Conservation (phyloP, 2,113 vertebrate species). For the Circaetus cinerascens region DNA sequence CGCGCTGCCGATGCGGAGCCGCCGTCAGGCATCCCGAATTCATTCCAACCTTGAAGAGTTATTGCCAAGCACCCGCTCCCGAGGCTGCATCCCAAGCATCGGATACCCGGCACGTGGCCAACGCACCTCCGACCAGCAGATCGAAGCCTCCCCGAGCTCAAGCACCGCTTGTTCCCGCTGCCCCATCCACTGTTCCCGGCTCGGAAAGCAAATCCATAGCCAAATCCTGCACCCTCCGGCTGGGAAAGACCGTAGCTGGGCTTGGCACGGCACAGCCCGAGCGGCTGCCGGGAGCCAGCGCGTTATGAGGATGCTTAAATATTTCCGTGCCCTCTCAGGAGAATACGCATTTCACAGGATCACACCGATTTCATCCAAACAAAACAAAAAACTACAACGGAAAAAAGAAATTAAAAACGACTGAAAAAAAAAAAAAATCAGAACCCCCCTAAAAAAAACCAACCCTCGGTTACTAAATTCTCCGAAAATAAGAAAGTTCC, state of each 20-base stretch:
- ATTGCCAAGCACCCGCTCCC: not conserved
- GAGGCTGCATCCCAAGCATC: not conserved
- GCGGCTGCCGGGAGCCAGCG: not conserved
- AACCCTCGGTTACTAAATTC: not conserved
- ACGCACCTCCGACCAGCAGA: too few species aligned
- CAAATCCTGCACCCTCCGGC: not conserved
- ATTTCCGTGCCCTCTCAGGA: not conserved
- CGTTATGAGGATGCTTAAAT: fast-evolving
- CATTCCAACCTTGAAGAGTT: not conserved
- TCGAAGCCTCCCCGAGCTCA: not conserved
- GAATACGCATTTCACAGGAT: not conserved
- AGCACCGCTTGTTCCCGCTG: not conserved
- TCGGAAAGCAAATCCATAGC: not conserved
- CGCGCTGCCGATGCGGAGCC: fast-evolving
- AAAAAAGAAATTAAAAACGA: not conserved
- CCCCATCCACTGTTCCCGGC: not conserved
- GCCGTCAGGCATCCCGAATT: fast-evolving
- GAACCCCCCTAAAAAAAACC: not conserved
- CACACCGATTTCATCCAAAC: not conserved
- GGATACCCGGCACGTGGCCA: fast-evolving
- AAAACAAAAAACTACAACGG: not conserved
- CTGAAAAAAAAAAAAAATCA: not conserved
- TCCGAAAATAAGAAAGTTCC: not conserved
- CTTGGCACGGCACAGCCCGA: fast-evolving
- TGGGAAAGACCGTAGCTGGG: not conserved